Percentiles rank a stretch among this genome's conserved stretches.
phyloP scores from a whole-genome alignment of 1,140 invertebrate species.

The Myzus persicae region DNA sequence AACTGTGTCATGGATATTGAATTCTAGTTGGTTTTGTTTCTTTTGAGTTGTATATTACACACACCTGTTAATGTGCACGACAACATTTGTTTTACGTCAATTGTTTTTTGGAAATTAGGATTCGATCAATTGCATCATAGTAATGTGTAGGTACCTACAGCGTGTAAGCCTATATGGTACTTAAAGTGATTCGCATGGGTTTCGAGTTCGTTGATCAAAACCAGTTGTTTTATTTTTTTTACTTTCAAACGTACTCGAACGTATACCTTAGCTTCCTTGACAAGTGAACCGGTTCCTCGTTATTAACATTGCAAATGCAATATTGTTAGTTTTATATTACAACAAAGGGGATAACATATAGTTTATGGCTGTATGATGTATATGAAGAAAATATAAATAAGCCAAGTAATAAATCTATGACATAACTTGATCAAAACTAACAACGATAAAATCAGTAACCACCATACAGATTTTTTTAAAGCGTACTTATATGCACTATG shows the following conservation, averaged over 20 bases:
- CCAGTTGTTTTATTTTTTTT: constrained; percentile 39
- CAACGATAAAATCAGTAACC: not conserved
- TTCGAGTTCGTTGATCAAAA: constrained; percentile 10
- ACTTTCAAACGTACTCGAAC: not conserved
- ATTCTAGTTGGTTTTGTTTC: not conserved
- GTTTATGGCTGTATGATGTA: not conserved
- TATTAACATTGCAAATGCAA: constrained; percentile 13
- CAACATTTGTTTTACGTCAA: not conserved
- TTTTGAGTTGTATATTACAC: not conserved
- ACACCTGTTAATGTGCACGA: not conserved
- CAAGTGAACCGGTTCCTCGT: constrained; percentile 33
- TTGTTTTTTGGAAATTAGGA: not conserved
- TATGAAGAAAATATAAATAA: not conserved
- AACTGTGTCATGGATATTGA: constrained; percentile 42
- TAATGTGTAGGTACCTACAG: not conserved
- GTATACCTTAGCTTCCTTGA: constrained; percentile 25
- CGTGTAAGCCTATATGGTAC: not conserved
- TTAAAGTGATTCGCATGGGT: not conserved
- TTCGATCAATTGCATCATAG: constrained; percentile 14
- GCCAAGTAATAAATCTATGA: constrained; percentile 11
- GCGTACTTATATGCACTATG: not conserved
- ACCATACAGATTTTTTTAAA: not conserved
- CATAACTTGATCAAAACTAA: not conserved
- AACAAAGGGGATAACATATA: not conserved
- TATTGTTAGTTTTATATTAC: not conserved